Conservation (phyloP, 2,888 invertebrate species). For the Cantharis lateralis region DNA sequence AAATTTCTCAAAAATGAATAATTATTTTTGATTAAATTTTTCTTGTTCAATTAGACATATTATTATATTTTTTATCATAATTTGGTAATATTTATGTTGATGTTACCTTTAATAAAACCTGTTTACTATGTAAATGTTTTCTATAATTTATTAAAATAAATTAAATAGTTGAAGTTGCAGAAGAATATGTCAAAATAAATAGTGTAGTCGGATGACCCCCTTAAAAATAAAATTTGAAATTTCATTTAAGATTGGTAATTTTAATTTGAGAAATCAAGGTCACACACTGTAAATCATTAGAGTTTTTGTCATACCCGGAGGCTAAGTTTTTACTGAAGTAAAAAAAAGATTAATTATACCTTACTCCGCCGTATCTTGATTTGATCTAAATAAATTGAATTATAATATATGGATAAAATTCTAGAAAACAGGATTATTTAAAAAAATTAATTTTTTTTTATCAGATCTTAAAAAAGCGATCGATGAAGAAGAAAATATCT, state of each 20-base stretch:
- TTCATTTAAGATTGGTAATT: background rate
- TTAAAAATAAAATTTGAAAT: background rate
- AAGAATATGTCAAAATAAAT: background rate
- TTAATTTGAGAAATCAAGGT: background rate
- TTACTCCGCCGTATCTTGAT: too few relatives aligned
- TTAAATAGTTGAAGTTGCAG: background rate
- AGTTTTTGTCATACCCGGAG: background rate
- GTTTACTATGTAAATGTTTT: background rate
- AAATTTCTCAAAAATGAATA: too few relatives aligned
- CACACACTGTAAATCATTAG: background rate
- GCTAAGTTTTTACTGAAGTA: background rate
- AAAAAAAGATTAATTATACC: background rate
- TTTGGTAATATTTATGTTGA: too few relatives aligned
- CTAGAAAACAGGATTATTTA: too few relatives aligned
- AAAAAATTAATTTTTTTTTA: background rate
- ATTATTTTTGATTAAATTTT: background rate
- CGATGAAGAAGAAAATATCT: conserved; percentile 31
- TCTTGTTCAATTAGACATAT: background rate
- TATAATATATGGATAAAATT: too few relatives aligned
- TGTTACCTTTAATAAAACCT: background rate
- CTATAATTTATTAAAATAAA: background rate
- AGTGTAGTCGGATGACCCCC: background rate
- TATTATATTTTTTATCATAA: background rate
- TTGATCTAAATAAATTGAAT: too few relatives aligned
- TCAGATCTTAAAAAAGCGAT: background rate